A percentile compares a stretch with the other conserved stretches of the same genome.
phyloP scores from a whole-genome alignment of 2,113 vertebrate genomes.

The Anolis carolinensis region DNA sequence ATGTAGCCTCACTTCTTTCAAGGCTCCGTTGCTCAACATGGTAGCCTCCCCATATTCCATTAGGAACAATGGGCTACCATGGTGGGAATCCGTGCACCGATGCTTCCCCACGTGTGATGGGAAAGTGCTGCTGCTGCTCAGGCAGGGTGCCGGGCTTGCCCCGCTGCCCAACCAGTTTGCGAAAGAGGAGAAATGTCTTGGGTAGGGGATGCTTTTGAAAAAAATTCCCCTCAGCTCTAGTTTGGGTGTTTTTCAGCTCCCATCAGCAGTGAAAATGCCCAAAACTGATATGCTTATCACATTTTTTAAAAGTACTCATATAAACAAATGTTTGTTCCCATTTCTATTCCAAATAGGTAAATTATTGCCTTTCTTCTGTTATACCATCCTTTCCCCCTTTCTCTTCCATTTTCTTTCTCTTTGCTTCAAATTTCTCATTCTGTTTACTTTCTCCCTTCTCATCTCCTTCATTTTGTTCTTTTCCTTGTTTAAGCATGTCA shows the following conservation, averaged over 20 bases:
- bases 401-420: slow-evolving; percentile 22
- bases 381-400: background rate
- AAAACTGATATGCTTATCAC: slow-evolving; percentile 48
- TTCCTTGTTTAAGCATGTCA: background rate
- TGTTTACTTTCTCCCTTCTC: slow-evolving; percentile 6
- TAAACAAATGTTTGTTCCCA: slow-evolving; percentile 59
- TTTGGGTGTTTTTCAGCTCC: slow-evolving; percentile 49
- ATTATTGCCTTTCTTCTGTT: background rate
- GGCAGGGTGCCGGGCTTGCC: too few species aligned
- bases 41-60: too few species aligned
- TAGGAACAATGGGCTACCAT: too few species aligned
- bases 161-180: too few species aligned
- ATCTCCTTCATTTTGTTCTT: background rate
- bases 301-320: slow-evolving; percentile 46
- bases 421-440: background rate
- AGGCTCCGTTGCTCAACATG: too few species aligned
- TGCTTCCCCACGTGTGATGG: too few species aligned
- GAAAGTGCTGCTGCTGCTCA: too few species aligned
- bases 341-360: slow-evolving; percentile 47
- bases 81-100: too few species aligned
- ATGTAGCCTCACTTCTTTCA: too few species aligned
- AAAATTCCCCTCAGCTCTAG: slow-evolving; percentile 12
- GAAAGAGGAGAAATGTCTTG: too few species aligned
- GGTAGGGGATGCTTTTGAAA: background rate
- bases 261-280: slow-evolving; percentile 48